Evolutionary conservation across 2,797 vertebrate species (phyloP), one percentile per base, ranked within the genome.

Genomic region (Pseudomugil tenellus): DNA sequence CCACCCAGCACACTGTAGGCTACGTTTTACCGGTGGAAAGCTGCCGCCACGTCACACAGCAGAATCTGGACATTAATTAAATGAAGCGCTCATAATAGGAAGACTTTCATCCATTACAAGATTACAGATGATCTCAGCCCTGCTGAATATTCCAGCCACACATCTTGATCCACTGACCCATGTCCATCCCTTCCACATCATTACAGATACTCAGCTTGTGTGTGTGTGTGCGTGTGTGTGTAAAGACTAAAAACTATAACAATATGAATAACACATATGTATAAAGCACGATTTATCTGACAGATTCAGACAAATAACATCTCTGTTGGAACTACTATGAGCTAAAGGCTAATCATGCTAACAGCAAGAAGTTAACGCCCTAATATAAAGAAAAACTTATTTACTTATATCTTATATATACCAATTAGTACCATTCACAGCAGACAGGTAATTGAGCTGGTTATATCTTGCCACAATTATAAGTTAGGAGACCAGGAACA

Each of bases 11-110:
- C 66, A 75, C 37, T 28, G n/a, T n/a, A n/a, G n/a, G n/a, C n/a
- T 72, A 65, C 63, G 52, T 56, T 75, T 63, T 61, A 79, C 69
- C 46, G 67, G 67, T 39, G 43, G 61, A 37, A 57, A 55, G 43
- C 48, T 70, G 53, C 51, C 56, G 63, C 56, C 60, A 67, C 79
- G 39, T 72, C 54, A 74, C 41, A 10, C 14, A 74, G 43, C 34
- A 21, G 72, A 69, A 83, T 73, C 34, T 81, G 75, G 55, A 73
- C 71, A 73, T 74, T 84, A 74, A 70, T 82, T 67, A 80, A 76
- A 78, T 64, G 48, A 67, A 55, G 14, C 48, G 32, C 52, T 75
- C 61, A 65, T 68, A 68, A 81, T 71, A 59, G 67, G 68, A 70
- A 67, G 54, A 68, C 65, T 54, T 67, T 65, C 46, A 65, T 76